These are phyloP conservation scores for Neoscelio sp. DNA, from an alignment of 2,888 invertebrate species.

Conservation along the genomic window DNA sequence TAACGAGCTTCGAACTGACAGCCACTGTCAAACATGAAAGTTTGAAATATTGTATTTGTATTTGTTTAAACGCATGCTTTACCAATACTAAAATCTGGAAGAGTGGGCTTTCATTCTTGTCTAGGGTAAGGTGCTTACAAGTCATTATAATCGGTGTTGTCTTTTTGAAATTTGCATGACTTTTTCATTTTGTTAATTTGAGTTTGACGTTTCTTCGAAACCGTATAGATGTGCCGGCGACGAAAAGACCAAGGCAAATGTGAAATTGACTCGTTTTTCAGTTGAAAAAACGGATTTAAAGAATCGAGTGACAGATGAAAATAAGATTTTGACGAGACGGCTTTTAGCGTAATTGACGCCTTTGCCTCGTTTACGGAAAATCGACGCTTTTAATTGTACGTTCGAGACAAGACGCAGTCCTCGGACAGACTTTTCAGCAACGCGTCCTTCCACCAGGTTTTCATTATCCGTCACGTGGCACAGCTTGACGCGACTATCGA, in stretches of 20 bases:
- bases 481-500: constrained; percentile 68
- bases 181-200: constrained; percentile 54
- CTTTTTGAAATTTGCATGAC: too few species aligned
- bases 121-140: constrained; percentile 78
- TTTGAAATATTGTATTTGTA: constrained; percentile 53
- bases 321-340: too few species aligned
- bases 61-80: constrained; percentile 77
- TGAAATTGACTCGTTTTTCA: too few species aligned
- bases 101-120: constrained; percentile 80
- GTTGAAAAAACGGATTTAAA: too few species aligned
- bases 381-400: constrained; percentile 32
- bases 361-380: constrained; percentile 30
- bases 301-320: too few species aligned
- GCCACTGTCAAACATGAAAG: not conserved
- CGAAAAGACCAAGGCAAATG: too few species aligned
- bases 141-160: not conserved
- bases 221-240: too few species aligned
- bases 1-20: not conserved
- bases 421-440: constrained; percentile 44
- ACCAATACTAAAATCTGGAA: constrained; percentile 81
- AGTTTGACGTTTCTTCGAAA: too few species aligned
- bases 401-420: not conserved
- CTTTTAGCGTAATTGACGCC: too few species aligned
- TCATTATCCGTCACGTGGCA: constrained; percentile 68
- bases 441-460: constrained; percentile 60